These are phyloP conservation scores for Drosophila ficusphila DNA, from an alignment of 1,140 invertebrate species.

Conservation along the genomic window DNA sequence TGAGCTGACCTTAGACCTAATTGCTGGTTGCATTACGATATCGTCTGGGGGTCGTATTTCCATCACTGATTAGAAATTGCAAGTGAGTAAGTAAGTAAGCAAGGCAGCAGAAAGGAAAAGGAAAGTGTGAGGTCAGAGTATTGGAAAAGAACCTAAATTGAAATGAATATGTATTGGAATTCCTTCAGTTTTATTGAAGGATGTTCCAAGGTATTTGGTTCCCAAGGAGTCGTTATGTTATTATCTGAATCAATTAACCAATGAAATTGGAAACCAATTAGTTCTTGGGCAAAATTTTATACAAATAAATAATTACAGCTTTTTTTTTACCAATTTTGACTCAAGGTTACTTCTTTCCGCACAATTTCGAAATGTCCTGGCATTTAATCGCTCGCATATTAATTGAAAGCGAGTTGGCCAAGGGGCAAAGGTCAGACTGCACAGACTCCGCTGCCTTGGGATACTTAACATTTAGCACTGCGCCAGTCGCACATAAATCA, in stretches of 20 bases:
- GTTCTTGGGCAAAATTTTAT: no score
- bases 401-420: slow-evolving; percentile 15
- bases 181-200: no score
- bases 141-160: no score
- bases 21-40: neutral
- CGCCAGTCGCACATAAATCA: slow-evolving; percentile 64
- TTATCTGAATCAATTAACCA: no score
- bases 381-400: slow-evolving; percentile 26
- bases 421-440: slow-evolving; percentile 30
- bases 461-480: slow-evolving; percentile 32
- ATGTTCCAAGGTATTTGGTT: no score
- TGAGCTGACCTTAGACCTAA: neutral
- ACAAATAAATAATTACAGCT: no score
- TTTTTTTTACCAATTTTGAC: no score
- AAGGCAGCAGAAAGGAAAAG: neutral
- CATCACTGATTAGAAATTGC: neutral
- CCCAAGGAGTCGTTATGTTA: no score
- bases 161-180: no score
- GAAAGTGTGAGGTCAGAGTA: neutral
- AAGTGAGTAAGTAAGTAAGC: neutral
- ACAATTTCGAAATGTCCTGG: slow-evolving; percentile 5
- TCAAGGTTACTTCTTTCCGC: neutral
- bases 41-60: neutral
- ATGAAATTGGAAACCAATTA: no score
- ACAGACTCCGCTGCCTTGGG: slow-evolving; percentile 23